Conservation (phyloP, 2,797 vertebrate genomes). For the Amphiprion clarkii region DNA sequence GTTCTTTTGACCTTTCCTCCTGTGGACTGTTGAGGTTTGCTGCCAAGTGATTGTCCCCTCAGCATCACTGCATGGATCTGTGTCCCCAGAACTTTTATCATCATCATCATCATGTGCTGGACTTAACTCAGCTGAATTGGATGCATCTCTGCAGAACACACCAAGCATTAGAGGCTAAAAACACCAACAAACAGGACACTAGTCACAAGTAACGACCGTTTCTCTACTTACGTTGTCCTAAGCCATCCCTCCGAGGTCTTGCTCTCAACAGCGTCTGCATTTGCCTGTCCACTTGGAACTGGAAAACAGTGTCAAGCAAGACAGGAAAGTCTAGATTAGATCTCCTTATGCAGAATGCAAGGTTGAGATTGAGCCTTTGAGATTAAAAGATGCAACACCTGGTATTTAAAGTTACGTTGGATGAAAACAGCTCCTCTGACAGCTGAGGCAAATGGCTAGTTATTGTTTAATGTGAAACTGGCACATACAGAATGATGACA, state of each 20-base stretch:
- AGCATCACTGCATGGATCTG: slow-evolving; percentile 63
- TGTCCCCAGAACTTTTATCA: slow-evolving; percentile 70
- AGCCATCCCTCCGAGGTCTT: slow-evolving; percentile 92
- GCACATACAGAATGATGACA: too few relatives aligned
- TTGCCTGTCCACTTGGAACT: slow-evolving; percentile 87
- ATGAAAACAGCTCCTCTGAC: neutral
- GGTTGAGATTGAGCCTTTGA: too few relatives aligned
- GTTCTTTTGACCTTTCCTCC: slow-evolving; percentile 85
- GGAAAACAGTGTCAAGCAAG: slow-evolving; percentile 4
- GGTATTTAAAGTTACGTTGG: neutral
- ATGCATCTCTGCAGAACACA: slow-evolving; percentile 73
- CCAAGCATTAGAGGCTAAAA: neutral
- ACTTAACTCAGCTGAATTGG: slow-evolving; percentile 85
- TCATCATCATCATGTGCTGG: slow-evolving; percentile 76
- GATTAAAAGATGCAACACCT: too few relatives aligned
- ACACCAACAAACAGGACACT: neutral
- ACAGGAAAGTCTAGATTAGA: neutral
- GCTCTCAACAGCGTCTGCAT: slow-evolving; percentile 89
- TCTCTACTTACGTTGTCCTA: slow-evolving; percentile 81
- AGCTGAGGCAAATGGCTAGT: neutral
- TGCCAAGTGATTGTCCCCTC: slow-evolving; percentile 76
- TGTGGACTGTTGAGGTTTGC: slow-evolving; percentile 71
- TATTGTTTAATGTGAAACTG: neutral
- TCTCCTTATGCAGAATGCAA: too few relatives aligned
- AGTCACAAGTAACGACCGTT: neutral